Evolutionary conservation across 2,797 vertebrate genomes (phyloP).

Genomic region (Nannoperca australis): DNA sequence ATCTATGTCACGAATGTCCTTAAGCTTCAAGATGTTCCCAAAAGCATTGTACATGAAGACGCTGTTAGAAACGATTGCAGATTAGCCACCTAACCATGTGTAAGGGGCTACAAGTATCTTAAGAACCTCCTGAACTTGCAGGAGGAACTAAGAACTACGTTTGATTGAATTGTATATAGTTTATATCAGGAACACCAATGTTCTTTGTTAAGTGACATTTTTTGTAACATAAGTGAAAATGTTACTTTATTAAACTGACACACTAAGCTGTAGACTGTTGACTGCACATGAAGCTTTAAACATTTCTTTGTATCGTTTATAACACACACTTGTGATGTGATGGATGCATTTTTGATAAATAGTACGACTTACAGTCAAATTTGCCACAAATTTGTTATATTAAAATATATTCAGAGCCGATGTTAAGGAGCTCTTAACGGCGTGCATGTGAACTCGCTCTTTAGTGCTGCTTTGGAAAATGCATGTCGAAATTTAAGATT

Average conservation of each 20-base stretch:
- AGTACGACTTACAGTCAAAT: not conserved
- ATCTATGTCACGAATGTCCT: not conserved
- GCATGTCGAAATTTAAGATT: not conserved
- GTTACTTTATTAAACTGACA: not conserved
- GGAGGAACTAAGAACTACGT: not conserved
- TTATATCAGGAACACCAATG: not conserved
- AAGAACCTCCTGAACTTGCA: not conserved
- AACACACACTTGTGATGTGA: not conserved
- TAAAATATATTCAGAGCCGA: not conserved
- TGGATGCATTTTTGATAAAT: conserved; percentile 1
- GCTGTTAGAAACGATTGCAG: not conserved
- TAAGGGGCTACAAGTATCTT: not conserved
- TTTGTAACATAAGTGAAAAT: not conserved
- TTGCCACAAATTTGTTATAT: not conserved
- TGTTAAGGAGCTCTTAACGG: not conserved
- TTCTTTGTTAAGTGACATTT: not conserved
- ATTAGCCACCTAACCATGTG: not conserved
- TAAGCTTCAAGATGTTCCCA: not conserved
- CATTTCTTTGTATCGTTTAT: not conserved
- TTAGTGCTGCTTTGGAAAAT: not conserved
- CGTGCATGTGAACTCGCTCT: not conserved
- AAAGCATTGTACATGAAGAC: not conserved
- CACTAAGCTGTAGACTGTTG: not conserved
- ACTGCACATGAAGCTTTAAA: not conserved
- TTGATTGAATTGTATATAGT: not conserved